phyloP scores from a whole-genome alignment of 2,888 invertebrate species.

The Metallyticus violacea region DNA sequence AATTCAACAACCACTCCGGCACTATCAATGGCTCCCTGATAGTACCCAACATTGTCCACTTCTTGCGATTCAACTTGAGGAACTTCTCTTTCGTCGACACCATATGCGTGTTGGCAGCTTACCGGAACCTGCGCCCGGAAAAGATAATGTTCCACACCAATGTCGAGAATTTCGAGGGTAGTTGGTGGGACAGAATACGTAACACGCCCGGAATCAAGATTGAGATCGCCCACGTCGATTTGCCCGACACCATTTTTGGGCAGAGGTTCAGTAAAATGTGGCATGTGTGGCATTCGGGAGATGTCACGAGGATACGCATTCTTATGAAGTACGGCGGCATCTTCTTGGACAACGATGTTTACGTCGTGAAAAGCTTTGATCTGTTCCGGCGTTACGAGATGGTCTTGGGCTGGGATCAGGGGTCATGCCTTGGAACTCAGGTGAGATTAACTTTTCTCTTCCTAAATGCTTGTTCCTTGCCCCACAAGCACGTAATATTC shows the following conservation, averaged over 20 bases:
- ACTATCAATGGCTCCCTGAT: not conserved
- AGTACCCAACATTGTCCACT: not conserved
- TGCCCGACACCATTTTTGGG: conserved; percentile 39
- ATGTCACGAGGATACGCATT: conserved; percentile 43
- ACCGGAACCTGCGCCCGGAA: conserved; percentile 39
- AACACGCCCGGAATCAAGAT: not conserved
- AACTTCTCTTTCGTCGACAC: not conserved
- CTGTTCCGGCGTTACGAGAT: conserved; percentile 43
- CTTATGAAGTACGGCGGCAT: conserved; percentile 45
- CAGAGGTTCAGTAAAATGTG: conserved; percentile 41
- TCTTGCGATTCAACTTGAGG: not conserved
- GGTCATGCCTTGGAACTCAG: conserved; percentile 42
- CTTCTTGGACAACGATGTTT: conserved; percentile 44
- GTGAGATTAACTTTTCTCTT: conserved; percentile 19
- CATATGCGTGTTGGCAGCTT: not conserved
- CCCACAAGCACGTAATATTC: conserved; percentile 10
- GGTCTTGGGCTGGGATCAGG: conserved; percentile 43
- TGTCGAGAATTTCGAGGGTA: conserved; percentile 34
- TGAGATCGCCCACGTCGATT: not conserved
- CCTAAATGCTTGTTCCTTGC: too few species aligned
- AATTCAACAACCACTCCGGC: not conserved
- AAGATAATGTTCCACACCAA: conserved; percentile 42
- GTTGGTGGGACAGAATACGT: conserved; percentile 36
- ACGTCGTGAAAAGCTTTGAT: conserved; percentile 42
- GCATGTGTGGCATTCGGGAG: conserved; percentile 43